Evolutionary conservation across 2,888 invertebrate species (phyloP).

Genomic region (Apotomis capreana): DNA sequence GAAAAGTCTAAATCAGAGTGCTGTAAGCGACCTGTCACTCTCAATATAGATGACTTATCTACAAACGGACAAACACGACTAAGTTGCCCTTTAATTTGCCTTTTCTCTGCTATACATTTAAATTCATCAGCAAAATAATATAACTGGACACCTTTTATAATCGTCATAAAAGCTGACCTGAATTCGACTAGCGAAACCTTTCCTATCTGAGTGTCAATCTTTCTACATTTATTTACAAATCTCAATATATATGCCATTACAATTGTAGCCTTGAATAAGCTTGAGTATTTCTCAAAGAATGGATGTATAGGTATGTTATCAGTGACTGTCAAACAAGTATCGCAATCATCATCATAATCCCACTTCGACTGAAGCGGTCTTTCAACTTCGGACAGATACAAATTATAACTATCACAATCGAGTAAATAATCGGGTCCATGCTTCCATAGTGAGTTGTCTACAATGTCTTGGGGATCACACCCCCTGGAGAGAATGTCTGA

Average conservation of each 20-base stretch:
- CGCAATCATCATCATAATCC: not conserved
- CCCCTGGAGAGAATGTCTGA: not conserved
- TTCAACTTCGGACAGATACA: not conserved
- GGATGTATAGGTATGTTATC: no score
- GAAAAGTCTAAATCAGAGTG: no score
- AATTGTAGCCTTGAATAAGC: no score
- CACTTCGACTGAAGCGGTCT: not conserved
- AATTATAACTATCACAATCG: not conserved
- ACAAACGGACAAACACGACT: no score
- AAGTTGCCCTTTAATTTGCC: no score
- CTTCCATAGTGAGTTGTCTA: not conserved
- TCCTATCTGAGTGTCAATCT: not conserved
- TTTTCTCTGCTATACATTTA: not conserved
- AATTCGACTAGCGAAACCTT: not conserved
- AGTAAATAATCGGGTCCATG: not conserved
- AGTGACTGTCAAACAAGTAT: not conserved
- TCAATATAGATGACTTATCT: no score
- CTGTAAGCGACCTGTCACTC: no score
- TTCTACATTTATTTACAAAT: not conserved
- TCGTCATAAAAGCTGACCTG: not conserved
- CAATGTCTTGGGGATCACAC: not conserved
- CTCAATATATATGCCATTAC: not conserved
- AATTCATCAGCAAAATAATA: conserved; percentile 1
- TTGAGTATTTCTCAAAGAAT: no score
- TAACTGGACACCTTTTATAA: not conserved